Conservation (phyloP, 1,140 invertebrate genomes). For the Phthorimaea operculella region DNA sequence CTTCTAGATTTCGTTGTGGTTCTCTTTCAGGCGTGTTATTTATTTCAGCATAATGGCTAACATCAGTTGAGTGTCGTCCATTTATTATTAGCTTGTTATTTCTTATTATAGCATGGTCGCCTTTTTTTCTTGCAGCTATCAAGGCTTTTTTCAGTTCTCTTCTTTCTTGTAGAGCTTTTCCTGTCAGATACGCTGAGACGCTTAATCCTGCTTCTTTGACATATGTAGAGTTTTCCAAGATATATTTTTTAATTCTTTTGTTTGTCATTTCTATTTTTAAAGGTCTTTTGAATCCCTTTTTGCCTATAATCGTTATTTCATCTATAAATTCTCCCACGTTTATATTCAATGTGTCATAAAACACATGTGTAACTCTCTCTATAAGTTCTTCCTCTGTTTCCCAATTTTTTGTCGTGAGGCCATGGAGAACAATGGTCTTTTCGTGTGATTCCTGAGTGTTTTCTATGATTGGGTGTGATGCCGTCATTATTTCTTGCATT, state of each 20-base stretch:
- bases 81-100: slow-evolving; percentile 5
- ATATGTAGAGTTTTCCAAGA: slow-evolving; percentile 4
- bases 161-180: not conserved
- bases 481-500: not conserved
- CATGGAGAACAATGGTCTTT: slow-evolving; percentile 4
- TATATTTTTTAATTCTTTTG: slow-evolving; percentile 7
- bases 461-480: slow-evolving; percentile 17
- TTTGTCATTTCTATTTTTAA: not conserved
- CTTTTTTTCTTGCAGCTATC: not conserved
- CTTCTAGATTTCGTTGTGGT: too few relatives aligned
- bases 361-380: not conserved
- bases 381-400: slow-evolving; percentile 1
- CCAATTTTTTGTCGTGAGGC: not conserved
- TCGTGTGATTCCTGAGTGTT: not conserved
- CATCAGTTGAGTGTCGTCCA: not conserved
- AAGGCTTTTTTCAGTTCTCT: not conserved
- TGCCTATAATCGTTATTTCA: slow-evolving; percentile 2
- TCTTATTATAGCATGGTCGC: slow-evolving; percentile 1
- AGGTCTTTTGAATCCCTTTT: not conserved
- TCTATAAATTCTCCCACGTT: slow-evolving; percentile 2
- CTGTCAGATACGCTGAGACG: slow-evolving; percentile 1
- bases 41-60: too few relatives aligned
- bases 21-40: too few relatives aligned
- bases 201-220: slow-evolving; percentile 5
- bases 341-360: not conserved